A percentile compares a stretch with the other conserved stretches of the same genome.
phyloP scores from a whole-genome alignment of 2,888 invertebrate genomes.

The Lasioglossum villosulum region DNA sequence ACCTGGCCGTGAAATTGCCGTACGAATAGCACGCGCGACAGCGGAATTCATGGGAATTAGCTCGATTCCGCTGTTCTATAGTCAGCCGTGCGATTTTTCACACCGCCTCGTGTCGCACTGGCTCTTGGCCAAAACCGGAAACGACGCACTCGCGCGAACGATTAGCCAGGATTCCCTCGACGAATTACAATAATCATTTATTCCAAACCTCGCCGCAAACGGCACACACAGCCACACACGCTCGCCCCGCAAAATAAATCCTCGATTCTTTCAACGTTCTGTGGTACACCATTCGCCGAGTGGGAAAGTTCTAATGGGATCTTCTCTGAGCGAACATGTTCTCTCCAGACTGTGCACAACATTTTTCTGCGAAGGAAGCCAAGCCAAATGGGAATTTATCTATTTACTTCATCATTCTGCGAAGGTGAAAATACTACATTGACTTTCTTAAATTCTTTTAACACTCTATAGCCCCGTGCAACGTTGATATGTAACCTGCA shows the following conservation, averaged over 20 bases:
- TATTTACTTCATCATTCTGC: not conserved
- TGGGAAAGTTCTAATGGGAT: not conserved
- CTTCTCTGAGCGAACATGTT: not conserved
- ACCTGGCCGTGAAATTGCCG: not conserved
- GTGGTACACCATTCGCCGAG: not conserved
- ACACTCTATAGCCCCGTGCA: not conserved
- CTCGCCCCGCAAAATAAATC: not conserved
- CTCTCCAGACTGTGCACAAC: not conserved
- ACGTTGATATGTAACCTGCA: not conserved
- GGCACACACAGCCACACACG: not conserved
- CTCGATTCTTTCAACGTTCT: not conserved
- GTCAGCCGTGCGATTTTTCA: conserved; percentile 7
- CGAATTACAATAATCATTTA: conserved; percentile 12
- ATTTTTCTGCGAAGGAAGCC: not conserved
- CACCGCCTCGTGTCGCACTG: not conserved
- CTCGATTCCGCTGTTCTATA: conserved; percentile 3
- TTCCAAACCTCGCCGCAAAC: not conserved
- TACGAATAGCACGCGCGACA: not conserved
- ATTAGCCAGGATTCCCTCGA: conserved; percentile 4
- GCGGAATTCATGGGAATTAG: conserved; percentile 42
- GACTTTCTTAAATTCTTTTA: not conserved
- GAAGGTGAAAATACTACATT: not conserved
- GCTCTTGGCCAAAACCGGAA: not conserved
- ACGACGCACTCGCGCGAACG: not conserved
- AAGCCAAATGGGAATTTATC: not conserved